Evolutionary conservation across 2,113 vertebrate species (phyloP).

Genomic region (Lanius collurio): DNA sequence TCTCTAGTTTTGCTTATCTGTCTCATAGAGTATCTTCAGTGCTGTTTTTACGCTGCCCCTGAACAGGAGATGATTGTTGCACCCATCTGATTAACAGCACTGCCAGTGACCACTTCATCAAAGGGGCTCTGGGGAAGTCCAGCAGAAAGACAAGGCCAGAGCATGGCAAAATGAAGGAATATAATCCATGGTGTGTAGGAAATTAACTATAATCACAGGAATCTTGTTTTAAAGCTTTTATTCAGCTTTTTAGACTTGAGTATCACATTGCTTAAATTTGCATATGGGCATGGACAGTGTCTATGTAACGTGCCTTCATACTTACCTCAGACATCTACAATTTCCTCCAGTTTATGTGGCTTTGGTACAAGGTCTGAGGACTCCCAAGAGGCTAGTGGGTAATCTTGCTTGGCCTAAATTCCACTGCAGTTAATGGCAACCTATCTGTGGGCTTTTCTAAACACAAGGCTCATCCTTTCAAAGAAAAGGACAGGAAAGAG

Average conservation of each 20-base stretch:
- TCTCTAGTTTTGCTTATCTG: not conserved
- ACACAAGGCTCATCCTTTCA: not conserved
- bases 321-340: not conserved
- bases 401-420: not conserved
- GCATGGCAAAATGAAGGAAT: not conserved
- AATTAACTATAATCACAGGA: not conserved
- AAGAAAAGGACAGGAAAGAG: not conserved
- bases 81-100: not conserved
- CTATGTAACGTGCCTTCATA: not conserved
- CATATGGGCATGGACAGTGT: fast-evolving
- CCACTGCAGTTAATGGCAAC: not conserved
- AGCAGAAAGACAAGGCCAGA: not conserved
- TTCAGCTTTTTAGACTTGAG: not conserved
- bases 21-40: not conserved
- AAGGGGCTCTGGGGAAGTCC: not conserved
- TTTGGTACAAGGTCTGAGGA: not conserved
- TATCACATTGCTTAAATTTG: not conserved
- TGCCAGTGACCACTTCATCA: not conserved
- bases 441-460: not conserved
- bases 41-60: not conserved
- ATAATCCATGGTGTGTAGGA: not conserved
- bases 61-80: not conserved
- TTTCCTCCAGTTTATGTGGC: not conserved
- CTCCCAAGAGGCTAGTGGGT: not conserved
- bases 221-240: not conserved